Evolutionary conservation across 2,797 vertebrate genomes (phyloP).

Genomic region (Propithecus deckenii): DNA sequence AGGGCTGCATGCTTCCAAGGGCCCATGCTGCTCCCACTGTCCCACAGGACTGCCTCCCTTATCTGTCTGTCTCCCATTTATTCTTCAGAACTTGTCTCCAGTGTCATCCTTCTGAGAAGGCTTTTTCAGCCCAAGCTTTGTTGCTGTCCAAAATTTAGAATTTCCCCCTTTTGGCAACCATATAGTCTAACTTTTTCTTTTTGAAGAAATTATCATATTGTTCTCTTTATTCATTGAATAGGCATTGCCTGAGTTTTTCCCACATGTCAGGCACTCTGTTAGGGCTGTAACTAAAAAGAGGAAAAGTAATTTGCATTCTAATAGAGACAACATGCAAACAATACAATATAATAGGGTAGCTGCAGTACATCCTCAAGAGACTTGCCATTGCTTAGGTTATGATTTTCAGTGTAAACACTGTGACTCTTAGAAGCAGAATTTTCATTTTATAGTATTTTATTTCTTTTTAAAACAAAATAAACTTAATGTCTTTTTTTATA

Average conservation of each 20-base stretch:
- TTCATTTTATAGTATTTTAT: constrained; percentile 19
- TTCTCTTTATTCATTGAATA: background rate
- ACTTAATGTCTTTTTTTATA: constrained; percentile 15
- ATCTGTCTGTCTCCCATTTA: background rate
- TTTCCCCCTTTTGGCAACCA: background rate
- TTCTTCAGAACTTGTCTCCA: background rate
- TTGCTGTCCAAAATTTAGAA: background rate
- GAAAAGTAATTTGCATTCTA: background rate
- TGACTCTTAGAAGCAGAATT: background rate
- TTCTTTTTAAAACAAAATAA: constrained; percentile 2
- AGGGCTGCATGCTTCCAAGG: background rate
- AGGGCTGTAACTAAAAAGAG: background rate
- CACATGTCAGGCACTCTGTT: background rate
- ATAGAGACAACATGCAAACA: background rate
- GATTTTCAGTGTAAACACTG: constrained; percentile 5
- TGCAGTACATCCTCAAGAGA: background rate
- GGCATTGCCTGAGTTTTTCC: background rate
- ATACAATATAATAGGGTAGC: no score
- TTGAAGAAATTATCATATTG: background rate
- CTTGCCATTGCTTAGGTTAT: background rate
- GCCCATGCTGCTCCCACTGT: background rate
- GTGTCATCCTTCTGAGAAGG: background rate
- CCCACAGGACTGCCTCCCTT: background rate
- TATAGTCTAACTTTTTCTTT: background rate
- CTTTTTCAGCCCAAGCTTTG: background rate